phyloP scores from a whole-genome alignment of 2,797 vertebrate genomes.

The Telmatherina bonti region DNA sequence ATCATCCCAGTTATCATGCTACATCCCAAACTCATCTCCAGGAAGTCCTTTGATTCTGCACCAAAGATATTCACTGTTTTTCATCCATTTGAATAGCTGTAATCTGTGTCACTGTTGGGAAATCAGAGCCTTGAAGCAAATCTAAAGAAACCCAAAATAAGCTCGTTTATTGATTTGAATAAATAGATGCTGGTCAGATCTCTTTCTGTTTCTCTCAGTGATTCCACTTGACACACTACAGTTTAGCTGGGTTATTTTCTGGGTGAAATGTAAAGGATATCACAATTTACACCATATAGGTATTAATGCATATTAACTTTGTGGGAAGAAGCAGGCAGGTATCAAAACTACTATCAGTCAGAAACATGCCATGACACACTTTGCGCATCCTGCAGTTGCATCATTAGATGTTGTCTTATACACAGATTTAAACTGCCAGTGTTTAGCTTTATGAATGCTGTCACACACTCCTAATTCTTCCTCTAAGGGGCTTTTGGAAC shows the following conservation, averaged over 20 bases:
- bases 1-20: constrained; percentile 21
- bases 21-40: constrained; percentile 20
- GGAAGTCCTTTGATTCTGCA: constrained; percentile 31
- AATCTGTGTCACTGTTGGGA: constrained; percentile 18
- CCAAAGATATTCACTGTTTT: constrained; percentile 31
- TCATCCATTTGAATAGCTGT: constrained; percentile 36
- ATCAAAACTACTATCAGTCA: constrained; percentile 33
- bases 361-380: constrained; percentile 36
- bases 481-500: constrained; percentile 42
- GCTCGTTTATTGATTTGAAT: constrained; percentile 7
- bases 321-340: neutral
- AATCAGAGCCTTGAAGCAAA: constrained; percentile 9
- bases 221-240: neutral
- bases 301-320: constrained; percentile 4
- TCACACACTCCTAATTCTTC: constrained; percentile 50
- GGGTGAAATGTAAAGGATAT: neutral
- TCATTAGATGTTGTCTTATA: constrained; percentile 20
- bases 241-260: constrained; percentile 9
- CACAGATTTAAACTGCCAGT: constrained; percentile 55
- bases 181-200: constrained; percentile 5
- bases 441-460: constrained; percentile 53
- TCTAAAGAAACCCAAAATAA: constrained; percentile 24
- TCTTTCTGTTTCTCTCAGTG: no score
- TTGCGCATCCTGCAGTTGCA: constrained; percentile 8
- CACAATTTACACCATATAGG: neutral